A percentile compares a stretch with the other conserved stretches of the same genome.
These are phyloP conservation scores for Globia sparganii DNA, from an alignment of 2,888 invertebrate species.

Conservation along the genomic window DNA sequence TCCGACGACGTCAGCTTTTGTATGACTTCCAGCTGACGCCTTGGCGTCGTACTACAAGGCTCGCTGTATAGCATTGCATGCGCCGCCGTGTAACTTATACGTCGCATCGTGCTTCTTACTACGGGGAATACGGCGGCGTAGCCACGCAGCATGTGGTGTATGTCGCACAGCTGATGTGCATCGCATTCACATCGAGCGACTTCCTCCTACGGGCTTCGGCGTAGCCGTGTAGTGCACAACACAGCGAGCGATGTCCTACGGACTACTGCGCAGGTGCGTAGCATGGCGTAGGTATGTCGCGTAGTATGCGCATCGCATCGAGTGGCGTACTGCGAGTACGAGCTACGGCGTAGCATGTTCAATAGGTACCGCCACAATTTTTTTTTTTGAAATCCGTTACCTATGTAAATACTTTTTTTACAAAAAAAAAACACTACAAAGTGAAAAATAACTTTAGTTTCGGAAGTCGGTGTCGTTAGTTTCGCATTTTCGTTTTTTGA, in stretches of 20 bases:
- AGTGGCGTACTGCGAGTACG: not conserved
- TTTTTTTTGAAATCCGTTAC: too few species aligned
- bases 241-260: not conserved
- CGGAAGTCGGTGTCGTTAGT: too few species aligned
- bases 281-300: not conserved
- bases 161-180: too few species aligned
- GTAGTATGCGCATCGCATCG: not conserved
- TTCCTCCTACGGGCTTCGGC: not conserved
- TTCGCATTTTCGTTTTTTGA: too few species aligned
- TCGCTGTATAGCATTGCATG: not conserved
- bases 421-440: too few species aligned
- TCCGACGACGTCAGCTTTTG: not conserved
- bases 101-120: not conserved
- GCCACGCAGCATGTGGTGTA: not conserved
- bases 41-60: slow-evolving; percentile 3
- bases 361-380: not conserved
- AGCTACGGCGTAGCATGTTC: not conserved
- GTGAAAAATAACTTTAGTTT: too few species aligned
- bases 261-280: not conserved
- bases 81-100: not conserved
- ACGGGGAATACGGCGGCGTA: not conserved
- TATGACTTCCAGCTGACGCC: not conserved
- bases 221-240: not conserved
- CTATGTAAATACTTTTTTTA: too few species aligned
- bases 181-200: not conserved